Base-by-base conservation (phyloP, 2,888 invertebrate species). In the Amiota communis region DNA sequence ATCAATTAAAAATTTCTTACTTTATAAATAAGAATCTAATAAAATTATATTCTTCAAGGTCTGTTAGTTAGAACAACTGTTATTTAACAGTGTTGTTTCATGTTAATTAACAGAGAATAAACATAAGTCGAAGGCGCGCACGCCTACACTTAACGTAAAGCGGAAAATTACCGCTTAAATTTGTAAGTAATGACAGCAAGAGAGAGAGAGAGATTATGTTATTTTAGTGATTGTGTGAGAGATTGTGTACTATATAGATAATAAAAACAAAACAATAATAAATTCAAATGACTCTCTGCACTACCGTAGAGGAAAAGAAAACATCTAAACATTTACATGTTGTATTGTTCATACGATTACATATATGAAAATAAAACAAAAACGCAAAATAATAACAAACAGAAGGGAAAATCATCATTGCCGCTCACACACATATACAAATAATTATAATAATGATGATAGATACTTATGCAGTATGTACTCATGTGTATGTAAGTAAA, bases 191-290 rank as follows among this genome's bases (percentile, higher is more conserved):
- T 23, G 23, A 23, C 36, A 36, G 36, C 2, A 6, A 36, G 36
- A 36, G 36, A 36, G 8, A 36, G 36, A 36, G 36, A 36, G 36
- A 2, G 8, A 36, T 2, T 23, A 23, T 23, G 1, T 1, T 23
- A 23, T 23, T 1, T 2, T 23, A 36, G 36, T 4, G 8, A 36
- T n/a, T n/a, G n/a, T n/a, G 23, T 2, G 23, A 23, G 23, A 56
- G 15, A 13, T 11, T 64, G 48, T 64, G 64, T 46, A n/a, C n/a
- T 13, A n/a, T 15, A 3, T 65, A 49, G 20, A 49, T 12, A 10
- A 17, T 48, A 11, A 65, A 65, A n/a, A 65, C 65, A 65, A 65
- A 65, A 65, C 49, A 65, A 65, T 65, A 65, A 48, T 65, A 65
- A 46, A 36, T 12, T 8, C 2, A 13, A 63, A 65, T n/a, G 48